phyloP scores from a whole-genome alignment of 2,888 invertebrate genomes.

The Dermolepida albohirtum region DNA sequence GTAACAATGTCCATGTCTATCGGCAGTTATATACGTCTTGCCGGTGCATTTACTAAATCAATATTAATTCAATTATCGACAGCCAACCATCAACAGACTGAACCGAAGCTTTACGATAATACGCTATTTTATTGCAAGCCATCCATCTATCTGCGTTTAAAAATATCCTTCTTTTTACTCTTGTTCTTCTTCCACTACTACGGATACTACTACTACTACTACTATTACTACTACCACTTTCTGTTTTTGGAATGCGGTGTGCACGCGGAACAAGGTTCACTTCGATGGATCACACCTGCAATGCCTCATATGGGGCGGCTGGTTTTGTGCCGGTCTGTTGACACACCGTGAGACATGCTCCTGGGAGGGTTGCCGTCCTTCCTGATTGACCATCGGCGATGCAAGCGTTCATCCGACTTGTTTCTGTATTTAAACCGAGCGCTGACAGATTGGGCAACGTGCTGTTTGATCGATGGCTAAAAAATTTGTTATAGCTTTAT shows the following conservation, averaged over 20 bases:
- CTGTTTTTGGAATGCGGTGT: conserved; percentile 40
- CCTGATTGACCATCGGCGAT: conserved; percentile 50
- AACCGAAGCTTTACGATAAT: conserved; percentile 33
- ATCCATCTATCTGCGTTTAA: conserved; percentile 41
- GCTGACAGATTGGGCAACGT: conserved; percentile 45
- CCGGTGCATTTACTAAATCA: conserved; percentile 32
- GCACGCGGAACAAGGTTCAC: conserved; percentile 40
- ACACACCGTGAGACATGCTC: conserved; percentile 53
- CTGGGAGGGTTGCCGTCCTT: conserved; percentile 52
- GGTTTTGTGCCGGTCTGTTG: conserved; percentile 48
- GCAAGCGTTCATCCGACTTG: conserved; percentile 23
- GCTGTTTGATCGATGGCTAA: conserved; percentile 44
- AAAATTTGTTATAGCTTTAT: too few relatives aligned
- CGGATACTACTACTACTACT: conserved; percentile 12
- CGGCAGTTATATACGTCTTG: background rate
- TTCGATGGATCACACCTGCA: conserved; percentile 47
- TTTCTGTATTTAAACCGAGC: conserved; percentile 37
- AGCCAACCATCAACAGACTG: conserved; percentile 20
- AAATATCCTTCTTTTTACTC: conserved; percentile 25
- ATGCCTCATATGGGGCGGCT: conserved; percentile 49
- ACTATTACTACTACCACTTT: conserved; percentile 20
- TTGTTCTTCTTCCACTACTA: conserved; percentile 19
- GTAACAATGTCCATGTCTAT: conserved; percentile 11
- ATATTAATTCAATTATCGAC: conserved; percentile 39
- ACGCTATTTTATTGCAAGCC: conserved; percentile 42